A percentile compares a stretch with the other conserved stretches of the same genome.
These are phyloP conservation scores for Melanerpes aurifrons DNA, from an alignment of 2,113 vertebrate genomes.

Conservation along the genomic window DNA sequence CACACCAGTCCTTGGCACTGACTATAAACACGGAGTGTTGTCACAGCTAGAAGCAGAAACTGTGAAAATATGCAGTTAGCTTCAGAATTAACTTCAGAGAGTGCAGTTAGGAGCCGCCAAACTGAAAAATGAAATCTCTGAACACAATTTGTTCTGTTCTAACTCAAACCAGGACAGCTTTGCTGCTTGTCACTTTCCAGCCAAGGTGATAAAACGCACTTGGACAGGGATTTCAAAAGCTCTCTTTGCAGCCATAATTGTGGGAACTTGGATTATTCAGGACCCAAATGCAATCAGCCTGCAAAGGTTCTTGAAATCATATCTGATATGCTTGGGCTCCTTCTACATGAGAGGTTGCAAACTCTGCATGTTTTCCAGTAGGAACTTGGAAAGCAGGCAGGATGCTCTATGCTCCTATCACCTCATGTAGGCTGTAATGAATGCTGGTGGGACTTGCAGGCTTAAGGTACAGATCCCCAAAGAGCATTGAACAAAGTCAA, in stretches of 20 bases:
- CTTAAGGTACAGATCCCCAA: neutral
- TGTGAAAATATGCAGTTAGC: too few relatives aligned
- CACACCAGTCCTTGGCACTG: too few relatives aligned
- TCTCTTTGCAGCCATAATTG: neutral
- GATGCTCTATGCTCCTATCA: neutral
- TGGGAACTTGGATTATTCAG: neutral
- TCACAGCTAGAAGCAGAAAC: too few relatives aligned
- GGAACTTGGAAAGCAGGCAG: neutral
- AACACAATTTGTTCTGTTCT: too few relatives aligned
- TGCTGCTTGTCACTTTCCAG: neutral
- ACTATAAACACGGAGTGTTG: too few relatives aligned
- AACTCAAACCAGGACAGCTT: neutral
- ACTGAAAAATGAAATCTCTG: too few relatives aligned
- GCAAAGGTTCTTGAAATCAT: neutral
- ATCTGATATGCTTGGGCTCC: neutral
- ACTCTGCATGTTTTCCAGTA: neutral
- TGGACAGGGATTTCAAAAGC: neutral
- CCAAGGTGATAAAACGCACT: neutral
- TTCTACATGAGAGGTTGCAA: neutral
- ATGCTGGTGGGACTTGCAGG: neutral
- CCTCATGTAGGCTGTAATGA: neutral
- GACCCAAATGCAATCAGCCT: neutral
- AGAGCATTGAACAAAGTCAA: neutral
- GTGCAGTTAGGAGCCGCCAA: too few relatives aligned
- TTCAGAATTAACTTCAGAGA: too few relatives aligned